Evolutionary conservation across 2,797 vertebrate species (phyloP).

Genomic region (Leptoclinus maculatus): DNA sequence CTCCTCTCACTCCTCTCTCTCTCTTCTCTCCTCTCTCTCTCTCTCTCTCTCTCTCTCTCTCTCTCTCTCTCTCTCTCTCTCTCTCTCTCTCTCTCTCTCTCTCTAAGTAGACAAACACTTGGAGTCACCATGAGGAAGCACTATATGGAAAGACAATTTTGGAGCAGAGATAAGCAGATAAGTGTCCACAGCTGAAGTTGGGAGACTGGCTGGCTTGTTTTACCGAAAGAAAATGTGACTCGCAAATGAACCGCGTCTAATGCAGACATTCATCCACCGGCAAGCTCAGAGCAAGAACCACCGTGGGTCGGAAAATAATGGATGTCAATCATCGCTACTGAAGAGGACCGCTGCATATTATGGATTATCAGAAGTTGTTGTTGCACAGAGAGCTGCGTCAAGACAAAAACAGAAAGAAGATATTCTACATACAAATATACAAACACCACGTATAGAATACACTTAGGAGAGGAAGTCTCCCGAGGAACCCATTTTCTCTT

Average conservation of each 20-base stretch:
- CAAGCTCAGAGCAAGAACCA: constrained; percentile 35
- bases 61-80: background rate
- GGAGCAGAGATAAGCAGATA: constrained; percentile 65
- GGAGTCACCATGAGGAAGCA: constrained; percentile 36
- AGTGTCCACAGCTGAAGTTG: constrained; percentile 56
- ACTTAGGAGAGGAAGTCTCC: constrained; percentile 14
- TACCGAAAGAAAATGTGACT: constrained; percentile 65
- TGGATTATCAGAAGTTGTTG: background rate
- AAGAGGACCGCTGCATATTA: constrained; percentile 18
- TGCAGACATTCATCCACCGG: constrained; percentile 46
- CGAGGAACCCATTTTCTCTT: constrained; percentile 33
- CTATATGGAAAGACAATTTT: constrained; percentile 49
- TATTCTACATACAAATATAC: constrained; percentile 4
- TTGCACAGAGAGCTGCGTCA: constrained; percentile 3
- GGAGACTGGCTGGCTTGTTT: constrained; percentile 67
- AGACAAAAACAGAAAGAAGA: constrained; percentile 4
- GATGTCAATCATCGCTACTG: constrained; percentile 56
- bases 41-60: background rate
- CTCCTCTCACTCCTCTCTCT: too few relatives aligned
- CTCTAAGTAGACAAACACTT: constrained; percentile 28
- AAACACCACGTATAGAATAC: constrained; percentile 16
- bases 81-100: background rate
- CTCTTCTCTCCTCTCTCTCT: background rate
- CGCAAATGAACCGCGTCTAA: constrained; percentile 70
- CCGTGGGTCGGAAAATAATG: constrained; percentile 45